These are phyloP conservation scores for Arrhopalites spinosus DNA, from an alignment of 2,888 invertebrate genomes.

Conservation along the genomic window DNA sequence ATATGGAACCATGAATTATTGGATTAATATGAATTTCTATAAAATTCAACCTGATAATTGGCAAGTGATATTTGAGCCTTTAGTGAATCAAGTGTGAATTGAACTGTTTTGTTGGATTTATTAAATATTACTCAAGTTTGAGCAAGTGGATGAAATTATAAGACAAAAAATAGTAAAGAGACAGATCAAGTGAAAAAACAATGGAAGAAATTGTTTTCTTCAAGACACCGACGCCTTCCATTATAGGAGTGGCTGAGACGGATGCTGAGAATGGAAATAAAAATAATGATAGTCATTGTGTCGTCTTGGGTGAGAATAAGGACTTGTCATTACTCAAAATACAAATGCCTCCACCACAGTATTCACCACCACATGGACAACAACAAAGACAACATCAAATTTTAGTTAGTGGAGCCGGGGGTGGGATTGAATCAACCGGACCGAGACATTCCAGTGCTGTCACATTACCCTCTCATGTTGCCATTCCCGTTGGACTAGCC, in stretches of 20 bases:
- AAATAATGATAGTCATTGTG: not conserved
- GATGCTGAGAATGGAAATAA: not conserved
- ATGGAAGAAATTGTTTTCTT: slow-evolving; percentile 5
- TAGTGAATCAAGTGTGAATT: too few species aligned
- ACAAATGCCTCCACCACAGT: slow-evolving; percentile 1
- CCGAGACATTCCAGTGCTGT: not conserved
- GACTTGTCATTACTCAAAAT: not conserved
- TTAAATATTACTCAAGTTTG: too few species aligned
- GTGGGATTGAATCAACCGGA: not conserved
- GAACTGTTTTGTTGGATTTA: too few species aligned
- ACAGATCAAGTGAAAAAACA: not conserved
- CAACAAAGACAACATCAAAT: slow-evolving; percentile 4
- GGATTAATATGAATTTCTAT: too few species aligned
- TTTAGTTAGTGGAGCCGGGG: not conserved
- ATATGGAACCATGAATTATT: too few species aligned
- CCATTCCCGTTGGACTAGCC: slow-evolving; percentile 49
- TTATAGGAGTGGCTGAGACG: not conserved
- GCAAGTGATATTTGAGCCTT: too few species aligned
- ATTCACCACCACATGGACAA: not conserved
- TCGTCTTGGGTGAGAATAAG: not conserved
- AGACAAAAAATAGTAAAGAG: not conserved
- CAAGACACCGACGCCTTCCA: slow-evolving; percentile 5
- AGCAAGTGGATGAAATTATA: too few species aligned
- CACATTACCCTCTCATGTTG: slow-evolving; percentile 46
- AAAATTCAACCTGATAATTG: too few species aligned